Conservation (phyloP, 2,888 invertebrate species). For the Campoplex nolae region DNA sequence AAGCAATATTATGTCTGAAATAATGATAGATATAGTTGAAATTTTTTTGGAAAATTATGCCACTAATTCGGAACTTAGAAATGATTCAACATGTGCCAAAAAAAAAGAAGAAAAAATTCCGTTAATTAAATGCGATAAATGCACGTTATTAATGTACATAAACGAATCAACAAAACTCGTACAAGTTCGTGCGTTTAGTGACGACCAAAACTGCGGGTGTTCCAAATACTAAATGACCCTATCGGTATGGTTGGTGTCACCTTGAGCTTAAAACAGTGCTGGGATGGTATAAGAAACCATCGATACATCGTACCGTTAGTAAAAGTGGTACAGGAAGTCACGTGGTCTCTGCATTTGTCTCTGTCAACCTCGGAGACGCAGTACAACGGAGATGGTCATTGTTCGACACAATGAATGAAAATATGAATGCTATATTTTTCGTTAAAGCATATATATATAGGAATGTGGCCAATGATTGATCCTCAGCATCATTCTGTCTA, state of each 20-base stretch:
- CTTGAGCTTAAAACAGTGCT: conserved; percentile 4
- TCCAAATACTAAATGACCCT: background rate
- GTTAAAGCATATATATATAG: background rate
- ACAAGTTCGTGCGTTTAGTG: background rate
- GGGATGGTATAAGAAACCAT: conserved; percentile 65
- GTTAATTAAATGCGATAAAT: no score
- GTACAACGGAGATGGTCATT: conserved; percentile 31
- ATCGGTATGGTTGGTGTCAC: background rate
- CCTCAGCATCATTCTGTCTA: background rate
- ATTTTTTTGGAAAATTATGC: background rate
- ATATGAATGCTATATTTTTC: conserved; percentile 4
- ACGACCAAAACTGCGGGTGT: background rate
- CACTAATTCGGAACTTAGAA: background rate
- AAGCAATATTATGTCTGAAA: background rate
- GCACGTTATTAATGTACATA: background rate
- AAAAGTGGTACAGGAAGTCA: conserved; percentile 73
- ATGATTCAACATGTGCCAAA: background rate
- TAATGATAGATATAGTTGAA: background rate
- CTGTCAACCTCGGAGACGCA: conserved; percentile 41
- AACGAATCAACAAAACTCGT: background rate
- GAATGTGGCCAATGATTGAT: background rate
- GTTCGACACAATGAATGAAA: conserved; percentile 24
- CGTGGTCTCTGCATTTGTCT: conserved; percentile 56
- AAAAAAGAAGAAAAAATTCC: background rate
- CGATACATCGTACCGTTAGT: conserved; percentile 75